Conservation (phyloP, 2,113 vertebrate species). For the Tachycineta bicolor region DNA sequence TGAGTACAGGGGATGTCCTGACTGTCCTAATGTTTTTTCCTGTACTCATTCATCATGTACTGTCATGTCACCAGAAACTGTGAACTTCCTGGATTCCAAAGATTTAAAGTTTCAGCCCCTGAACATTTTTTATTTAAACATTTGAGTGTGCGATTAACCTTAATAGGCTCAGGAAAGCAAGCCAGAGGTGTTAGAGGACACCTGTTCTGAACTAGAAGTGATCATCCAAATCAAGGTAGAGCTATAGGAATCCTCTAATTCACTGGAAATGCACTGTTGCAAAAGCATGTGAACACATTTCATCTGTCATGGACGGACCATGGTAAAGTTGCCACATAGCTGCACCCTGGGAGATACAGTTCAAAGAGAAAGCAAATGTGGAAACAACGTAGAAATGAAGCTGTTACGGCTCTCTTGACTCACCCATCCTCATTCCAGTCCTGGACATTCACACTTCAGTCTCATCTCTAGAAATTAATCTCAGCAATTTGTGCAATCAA, state of each 20-base stretch:
- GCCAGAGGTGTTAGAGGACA: not conserved
- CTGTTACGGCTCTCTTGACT: not conserved
- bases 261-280: not conserved
- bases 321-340: not conserved
- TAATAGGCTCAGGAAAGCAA: not conserved
- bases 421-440: not conserved
- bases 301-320: not conserved
- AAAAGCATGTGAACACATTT: not conserved
- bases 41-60: not conserved
- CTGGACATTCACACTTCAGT: not conserved
- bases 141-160: not conserved
- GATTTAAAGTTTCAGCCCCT: not conserved
- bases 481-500: not conserved
- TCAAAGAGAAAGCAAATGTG: not conserved
- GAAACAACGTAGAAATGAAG: not conserved
- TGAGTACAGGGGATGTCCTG: not conserved
- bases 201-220: not conserved
- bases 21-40: conserved; percentile 5
- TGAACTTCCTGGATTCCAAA: not conserved
- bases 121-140: not conserved
- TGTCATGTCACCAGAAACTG: not conserved
- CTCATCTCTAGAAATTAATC: not conserved
- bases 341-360: not conserved
- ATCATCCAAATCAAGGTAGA: not conserved
- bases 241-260: not conserved